A percentile compares a stretch with the other conserved stretches of the same genome.
These are phyloP conservation scores for Sesamia nonagrioides DNA, from an alignment of 1,140 invertebrate genomes.

Conservation along the genomic window DNA sequence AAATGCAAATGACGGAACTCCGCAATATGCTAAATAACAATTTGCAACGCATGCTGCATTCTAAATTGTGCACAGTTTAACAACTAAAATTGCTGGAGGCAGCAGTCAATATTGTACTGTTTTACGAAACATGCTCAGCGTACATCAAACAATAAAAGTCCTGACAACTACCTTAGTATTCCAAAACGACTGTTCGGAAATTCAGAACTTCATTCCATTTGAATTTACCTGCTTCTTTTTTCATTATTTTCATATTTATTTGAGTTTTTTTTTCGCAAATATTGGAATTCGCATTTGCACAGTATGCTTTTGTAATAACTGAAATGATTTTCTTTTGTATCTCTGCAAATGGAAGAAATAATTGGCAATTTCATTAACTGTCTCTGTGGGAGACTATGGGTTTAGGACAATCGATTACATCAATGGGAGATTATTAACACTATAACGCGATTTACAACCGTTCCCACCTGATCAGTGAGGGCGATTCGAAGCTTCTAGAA, in stretches of 20 bases:
- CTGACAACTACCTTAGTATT: slow-evolving; percentile 10
- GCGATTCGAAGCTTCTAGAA: too few relatives aligned
- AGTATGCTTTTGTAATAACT: slow-evolving; percentile 28
- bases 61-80: slow-evolving; percentile 20
- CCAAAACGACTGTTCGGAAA: slow-evolving; percentile 6
- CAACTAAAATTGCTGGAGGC: slow-evolving; percentile 28
- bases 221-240: slow-evolving; percentile 13
- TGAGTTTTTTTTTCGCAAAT: slow-evolving; percentile 21
- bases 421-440: not conserved
- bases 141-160: slow-evolving; percentile 26
- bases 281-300: slow-evolving; percentile 7
- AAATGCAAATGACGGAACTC: slow-evolving; percentile 27
- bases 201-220: slow-evolving; percentile 26
- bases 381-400: not conserved
- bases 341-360: slow-evolving; percentile 8
- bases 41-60: slow-evolving; percentile 30
- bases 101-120: slow-evolving; percentile 33
- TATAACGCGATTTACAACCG: too few relatives aligned
- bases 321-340: slow-evolving; percentile 34
- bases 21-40: slow-evolving; percentile 37
- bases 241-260: slow-evolving; percentile 17
- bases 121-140: slow-evolving; percentile 10
- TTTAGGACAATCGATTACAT: not conserved
- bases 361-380: not conserved
- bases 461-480: too few relatives aligned